phyloP scores from a whole-genome alignment of 2,888 invertebrate species.

The Agonopterix arenella region DNA sequence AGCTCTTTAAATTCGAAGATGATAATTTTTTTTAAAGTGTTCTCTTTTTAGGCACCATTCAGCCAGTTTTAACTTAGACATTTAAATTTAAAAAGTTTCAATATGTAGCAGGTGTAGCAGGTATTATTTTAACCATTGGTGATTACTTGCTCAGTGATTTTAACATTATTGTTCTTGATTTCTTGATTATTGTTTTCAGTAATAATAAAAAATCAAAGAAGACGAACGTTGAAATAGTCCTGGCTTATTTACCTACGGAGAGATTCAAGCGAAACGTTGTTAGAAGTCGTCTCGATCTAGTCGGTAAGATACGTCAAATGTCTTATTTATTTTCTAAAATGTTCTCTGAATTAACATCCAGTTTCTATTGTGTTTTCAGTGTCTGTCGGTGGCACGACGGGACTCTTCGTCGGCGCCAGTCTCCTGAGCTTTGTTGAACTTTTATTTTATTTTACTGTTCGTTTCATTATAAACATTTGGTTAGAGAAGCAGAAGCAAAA shows the following conservation, averaged over 20 bases:
- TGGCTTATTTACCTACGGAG: conserved; percentile 78
- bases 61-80: background rate
- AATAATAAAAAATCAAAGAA: conserved; percentile 57
- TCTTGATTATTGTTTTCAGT: conserved; percentile 13
- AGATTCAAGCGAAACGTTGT: conserved; percentile 81
- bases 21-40: no score
- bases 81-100: no score
- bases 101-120: no score
- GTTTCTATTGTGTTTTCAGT: conserved; percentile 52
- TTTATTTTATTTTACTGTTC: conserved; percentile 77
- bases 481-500: conserved; percentile 28
- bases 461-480: conserved; percentile 57
- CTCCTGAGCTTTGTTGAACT: conserved; percentile 81
- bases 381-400: conserved; percentile 80
- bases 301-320: conserved; percentile 57
- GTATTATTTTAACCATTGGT: no score
- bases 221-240: conserved; percentile 63
- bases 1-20: no score
- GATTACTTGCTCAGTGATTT: no score
- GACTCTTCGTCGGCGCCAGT: conserved; percentile 81
- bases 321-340: background rate
- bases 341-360: background rate
- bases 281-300: conserved; percentile 79
- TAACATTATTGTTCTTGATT: background rate
- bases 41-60: no score